Evolutionary conservation across 2,797 vertebrate species (phyloP).

Genomic region (Cynodonichthys magdalenae): DNA sequence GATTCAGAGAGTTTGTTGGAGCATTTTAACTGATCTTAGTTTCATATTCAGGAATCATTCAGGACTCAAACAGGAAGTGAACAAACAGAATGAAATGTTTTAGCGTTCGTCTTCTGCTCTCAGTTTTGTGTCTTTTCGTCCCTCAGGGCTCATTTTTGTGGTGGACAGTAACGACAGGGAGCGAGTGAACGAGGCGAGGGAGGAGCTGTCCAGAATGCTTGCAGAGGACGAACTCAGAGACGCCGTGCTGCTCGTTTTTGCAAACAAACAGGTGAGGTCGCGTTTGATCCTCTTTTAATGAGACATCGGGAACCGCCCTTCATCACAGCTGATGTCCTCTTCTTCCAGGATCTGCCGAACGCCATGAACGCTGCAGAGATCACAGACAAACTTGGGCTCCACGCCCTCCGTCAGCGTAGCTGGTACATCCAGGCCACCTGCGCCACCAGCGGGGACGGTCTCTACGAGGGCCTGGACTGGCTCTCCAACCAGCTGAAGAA

Average conservation of each 20-base stretch:
- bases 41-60: too few species aligned
- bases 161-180: slow-evolving; percentile 90
- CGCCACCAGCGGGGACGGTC: slow-evolving; percentile 86
- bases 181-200: slow-evolving; percentile 86
- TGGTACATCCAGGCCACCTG: slow-evolving; percentile 91
- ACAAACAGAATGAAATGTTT: too few species aligned
- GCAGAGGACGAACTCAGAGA: slow-evolving; percentile 87
- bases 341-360: slow-evolving; percentile 84
- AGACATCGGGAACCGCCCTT: not conserved
- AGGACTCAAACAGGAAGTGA: too few species aligned
- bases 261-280: slow-evolving; percentile 86
- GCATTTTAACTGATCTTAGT: too few species aligned
- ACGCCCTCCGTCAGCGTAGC: slow-evolving; percentile 84
- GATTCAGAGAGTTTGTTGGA: too few species aligned
- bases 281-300: not conserved
- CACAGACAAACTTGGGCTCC: slow-evolving; percentile 87
- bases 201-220: slow-evolving; percentile 86
- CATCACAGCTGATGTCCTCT: not conserved
- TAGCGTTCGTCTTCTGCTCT: too few species aligned
- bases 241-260: slow-evolving; percentile 86
- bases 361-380: slow-evolving; percentile 89
- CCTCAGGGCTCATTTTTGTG: slow-evolving; percentile 87
- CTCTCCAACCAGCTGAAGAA: slow-evolving; percentile 89
- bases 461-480: slow-evolving; percentile 89
- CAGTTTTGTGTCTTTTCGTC: not conserved